Percentiles rank a stretch among this genome's conserved stretches.
Evolutionary conservation across 2,113 vertebrate species (phyloP).

Genomic region (Leptobrachium ailaonicum): DNA sequence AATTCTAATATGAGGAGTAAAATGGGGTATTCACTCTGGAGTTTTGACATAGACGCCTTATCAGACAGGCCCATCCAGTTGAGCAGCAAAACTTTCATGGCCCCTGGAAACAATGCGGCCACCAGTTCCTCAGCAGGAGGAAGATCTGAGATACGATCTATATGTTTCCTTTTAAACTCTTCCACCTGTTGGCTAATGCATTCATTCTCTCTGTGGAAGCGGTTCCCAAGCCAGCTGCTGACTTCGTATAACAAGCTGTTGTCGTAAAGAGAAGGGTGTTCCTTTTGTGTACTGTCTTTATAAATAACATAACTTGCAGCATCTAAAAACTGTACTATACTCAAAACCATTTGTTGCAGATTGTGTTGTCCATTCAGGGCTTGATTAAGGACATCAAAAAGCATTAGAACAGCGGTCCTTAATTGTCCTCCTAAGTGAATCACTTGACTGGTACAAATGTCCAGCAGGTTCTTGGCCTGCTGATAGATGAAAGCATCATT

Average conservation of each 20-base stretch:
- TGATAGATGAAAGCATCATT: neutral
- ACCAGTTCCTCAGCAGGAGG: slow-evolving; percentile 74
- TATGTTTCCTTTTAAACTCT: slow-evolving; percentile 74
- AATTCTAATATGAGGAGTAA: slow-evolving; percentile 79
- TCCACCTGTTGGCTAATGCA: slow-evolving; percentile 74
- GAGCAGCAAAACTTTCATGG: slow-evolving; percentile 72
- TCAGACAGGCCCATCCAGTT: slow-evolving; percentile 80
- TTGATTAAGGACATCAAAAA: slow-evolving; percentile 62
- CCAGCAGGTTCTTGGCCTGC: slow-evolving; percentile 11
- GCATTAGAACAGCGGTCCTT: slow-evolving; percentile 48
- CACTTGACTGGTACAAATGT: neutral
- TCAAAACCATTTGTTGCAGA: slow-evolving; percentile 18
- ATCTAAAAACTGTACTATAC: slow-evolving; percentile 35
- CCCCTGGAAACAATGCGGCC: slow-evolving; percentile 72
- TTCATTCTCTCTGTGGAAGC: slow-evolving; percentile 69
- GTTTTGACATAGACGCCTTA: slow-evolving; percentile 65
- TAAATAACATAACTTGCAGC: slow-evolving; percentile 8
- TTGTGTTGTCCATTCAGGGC: slow-evolving; percentile 41
- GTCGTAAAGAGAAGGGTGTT: slow-evolving; percentile 60
- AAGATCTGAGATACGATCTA: slow-evolving; percentile 74
- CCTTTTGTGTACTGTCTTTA: neutral
- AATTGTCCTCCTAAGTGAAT: slow-evolving; percentile 51
- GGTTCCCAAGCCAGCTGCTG: slow-evolving; percentile 72
- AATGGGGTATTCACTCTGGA: slow-evolving; percentile 76
- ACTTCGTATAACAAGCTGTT: slow-evolving; percentile 64